Base-by-base conservation (phyloP, 2,797 vertebrate genomes). In the Kryptopterus vitreolus region DNA sequence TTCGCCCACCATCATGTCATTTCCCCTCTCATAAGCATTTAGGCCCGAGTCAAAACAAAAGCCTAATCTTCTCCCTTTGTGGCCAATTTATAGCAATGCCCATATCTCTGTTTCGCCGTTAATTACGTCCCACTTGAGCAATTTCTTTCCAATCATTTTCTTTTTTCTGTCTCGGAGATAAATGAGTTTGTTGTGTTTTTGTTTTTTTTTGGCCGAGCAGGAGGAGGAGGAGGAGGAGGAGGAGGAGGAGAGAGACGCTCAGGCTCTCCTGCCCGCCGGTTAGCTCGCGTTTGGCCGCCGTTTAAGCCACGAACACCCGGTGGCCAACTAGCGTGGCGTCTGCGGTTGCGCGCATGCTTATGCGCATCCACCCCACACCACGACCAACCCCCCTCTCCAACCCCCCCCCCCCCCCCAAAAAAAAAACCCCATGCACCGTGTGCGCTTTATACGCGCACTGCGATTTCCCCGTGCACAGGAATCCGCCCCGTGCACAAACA, bases 141-240 rank as follows among this genome's bases (percentile, higher is more conserved):
- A 86, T 86, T 85, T 83, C 82, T 85, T 87, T 84, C 81, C 84
- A 87, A 87, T 85, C 82, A 82, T 82, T 85, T 85, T 79, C 83
- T 82, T 85, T 79, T 81, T 82, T 79, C 81, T 71, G 81, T 85
- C 70, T 59, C 81, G 43, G 77, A 85, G 86, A 85, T 83, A 81
- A 87, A 87, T 83, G 81, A 79, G 82, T 84, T 82, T n/a, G n/a
- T n/a, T n/a, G n/a, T n/a, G n/a, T n/a, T n/a, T n/a, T n/a, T n/a
- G n/a, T n/a, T n/a, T n/a, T n/a, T n/a, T n/a, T n/a, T 82, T 82
- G 77, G 81, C 73, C 72, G 68, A 24, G 70, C n/a, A n/a, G n/a
- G n/a, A n/a, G n/a, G n/a, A n/a, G n/a, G n/a, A n/a, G n/a, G n/a
- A n/a, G n/a, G n/a, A n/a, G n/a, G n/a, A n/a, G n/a, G n/a, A n/a